Evolutionary conservation across 1,140 invertebrate genomes (phyloP).

Genomic region (Rhagoletis pomonella): DNA sequence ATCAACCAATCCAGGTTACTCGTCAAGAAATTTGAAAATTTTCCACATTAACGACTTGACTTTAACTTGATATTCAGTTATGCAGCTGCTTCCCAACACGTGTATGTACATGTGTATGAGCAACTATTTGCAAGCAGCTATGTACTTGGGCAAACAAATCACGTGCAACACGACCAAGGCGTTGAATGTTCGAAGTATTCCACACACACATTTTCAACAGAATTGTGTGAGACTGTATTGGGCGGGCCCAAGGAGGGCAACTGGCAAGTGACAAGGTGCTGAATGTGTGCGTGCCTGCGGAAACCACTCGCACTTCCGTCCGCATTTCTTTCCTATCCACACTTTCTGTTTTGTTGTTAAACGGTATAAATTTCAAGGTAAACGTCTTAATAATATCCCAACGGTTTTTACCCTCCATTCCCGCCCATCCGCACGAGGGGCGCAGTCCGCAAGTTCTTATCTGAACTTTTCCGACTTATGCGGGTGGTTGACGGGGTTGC

Average conservation of each 20-base stretch:
- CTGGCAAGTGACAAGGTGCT: not conserved
- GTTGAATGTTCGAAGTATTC: not conserved
- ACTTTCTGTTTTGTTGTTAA: not conserved
- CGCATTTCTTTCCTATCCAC: not conserved
- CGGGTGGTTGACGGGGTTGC: not conserved
- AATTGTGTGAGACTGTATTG: not conserved
- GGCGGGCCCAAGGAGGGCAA: not conserved
- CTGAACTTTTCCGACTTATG: not conserved
- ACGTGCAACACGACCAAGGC: constrained; percentile 11
- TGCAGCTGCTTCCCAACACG: not conserved
- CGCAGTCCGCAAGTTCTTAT: too few relatives aligned
- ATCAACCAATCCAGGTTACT: not conserved
- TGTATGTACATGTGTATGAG: too few relatives aligned
- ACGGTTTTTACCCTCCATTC: too few relatives aligned
- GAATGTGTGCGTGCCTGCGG: not conserved
- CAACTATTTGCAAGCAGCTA: too few relatives aligned
- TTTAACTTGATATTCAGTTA: not conserved
- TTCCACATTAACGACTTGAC: constrained; percentile 27
- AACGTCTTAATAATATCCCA: too few relatives aligned
- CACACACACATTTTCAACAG: not conserved
- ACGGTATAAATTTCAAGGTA: constrained; percentile 32
- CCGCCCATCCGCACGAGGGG: too few relatives aligned
- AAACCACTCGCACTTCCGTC: not conserved
- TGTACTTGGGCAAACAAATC: constrained; percentile 26
- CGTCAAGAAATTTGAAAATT: constrained; percentile 37